Evolutionary conservation across 2,113 vertebrate genomes (phyloP).

Genomic region (Caranx melampygus): DNA sequence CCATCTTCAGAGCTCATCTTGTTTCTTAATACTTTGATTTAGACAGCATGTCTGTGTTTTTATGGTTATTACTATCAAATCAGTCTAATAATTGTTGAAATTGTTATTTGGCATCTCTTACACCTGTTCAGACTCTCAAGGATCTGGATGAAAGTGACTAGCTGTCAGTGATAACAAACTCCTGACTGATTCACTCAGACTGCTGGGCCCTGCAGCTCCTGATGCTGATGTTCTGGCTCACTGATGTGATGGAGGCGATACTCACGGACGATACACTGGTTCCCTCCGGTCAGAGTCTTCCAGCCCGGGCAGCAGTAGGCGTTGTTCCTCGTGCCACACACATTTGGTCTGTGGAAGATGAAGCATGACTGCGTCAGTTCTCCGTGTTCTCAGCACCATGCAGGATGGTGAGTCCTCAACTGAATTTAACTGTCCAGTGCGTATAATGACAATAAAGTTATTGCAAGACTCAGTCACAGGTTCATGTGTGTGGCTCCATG

Average conservation of each 20-base stretch:
- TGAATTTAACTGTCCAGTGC: too few relatives aligned
- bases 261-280: slow-evolving; percentile 99
- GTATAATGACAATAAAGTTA: too few relatives aligned
- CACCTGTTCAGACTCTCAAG: neutral
- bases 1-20: neutral
- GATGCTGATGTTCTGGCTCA: neutral
- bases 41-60: neutral
- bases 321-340: slow-evolving; percentile 95
- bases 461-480: neutral
- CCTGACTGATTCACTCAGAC: neutral
- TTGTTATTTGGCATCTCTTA: neutral
- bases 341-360: slow-evolving; percentile 90
- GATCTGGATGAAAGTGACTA: neutral
- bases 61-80: too few relatives aligned
- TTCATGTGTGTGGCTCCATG: neutral
- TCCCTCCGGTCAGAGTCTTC: slow-evolving; percentile 98
- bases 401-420: neutral
- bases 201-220: neutral
- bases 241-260: slow-evolving; percentile 62
- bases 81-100: neutral
- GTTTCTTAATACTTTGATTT: neutral
- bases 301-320: slow-evolving; percentile 98
- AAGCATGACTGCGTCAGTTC: slow-evolving; percentile 3
- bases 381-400: slow-evolving; percentile 4
- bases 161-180: neutral